Conservation (phyloP, 2,113 vertebrate genomes). For the Otis tarda region DNA sequence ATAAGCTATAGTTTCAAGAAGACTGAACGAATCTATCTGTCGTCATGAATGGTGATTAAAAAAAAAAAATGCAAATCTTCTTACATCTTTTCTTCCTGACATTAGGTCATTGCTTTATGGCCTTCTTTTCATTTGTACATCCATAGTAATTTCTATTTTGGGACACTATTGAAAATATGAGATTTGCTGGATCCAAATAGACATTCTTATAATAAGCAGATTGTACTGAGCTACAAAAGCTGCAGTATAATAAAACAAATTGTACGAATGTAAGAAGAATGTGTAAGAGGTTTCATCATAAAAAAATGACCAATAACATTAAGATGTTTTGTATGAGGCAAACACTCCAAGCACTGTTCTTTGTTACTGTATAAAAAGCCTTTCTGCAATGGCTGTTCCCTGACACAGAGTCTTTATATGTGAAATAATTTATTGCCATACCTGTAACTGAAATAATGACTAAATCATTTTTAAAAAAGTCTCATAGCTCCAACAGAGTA, state of each 20-base stretch:
- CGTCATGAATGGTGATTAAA: conserved; percentile 74
- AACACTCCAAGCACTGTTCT: conserved; percentile 55
- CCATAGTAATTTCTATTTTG: conserved; percentile 75
- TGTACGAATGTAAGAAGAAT: conserved; percentile 65
- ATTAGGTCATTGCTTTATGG: conserved; percentile 75
- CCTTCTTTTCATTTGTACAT: conserved; percentile 74
- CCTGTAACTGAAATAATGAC: conserved; percentile 77
- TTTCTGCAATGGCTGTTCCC: conserved; percentile 55
- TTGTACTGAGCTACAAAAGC: conserved; percentile 65
- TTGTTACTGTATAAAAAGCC: conserved; percentile 68
- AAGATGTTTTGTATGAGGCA: conserved; percentile 67
- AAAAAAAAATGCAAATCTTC: conserved; percentile 74
- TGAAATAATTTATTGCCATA: conserved; percentile 73
- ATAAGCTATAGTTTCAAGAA: conserved; percentile 66
- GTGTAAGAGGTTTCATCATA: conserved; percentile 64
- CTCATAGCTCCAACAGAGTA: conserved; percentile 73
- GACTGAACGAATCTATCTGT: conserved; percentile 66
- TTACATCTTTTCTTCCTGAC: conserved; percentile 76
- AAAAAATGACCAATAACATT: conserved; percentile 69
- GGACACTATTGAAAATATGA: conserved; percentile 73
- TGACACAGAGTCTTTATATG: conserved; percentile 69
- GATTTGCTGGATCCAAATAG: conserved; percentile 67
- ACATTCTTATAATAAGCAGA: conserved; percentile 64
- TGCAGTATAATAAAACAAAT: conserved; percentile 71
- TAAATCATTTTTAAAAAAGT: conserved; percentile 72